These are phyloP conservation scores for Schizaphis graminum DNA, from an alignment of 2,888 invertebrate species.

Conservation along the genomic window DNA sequence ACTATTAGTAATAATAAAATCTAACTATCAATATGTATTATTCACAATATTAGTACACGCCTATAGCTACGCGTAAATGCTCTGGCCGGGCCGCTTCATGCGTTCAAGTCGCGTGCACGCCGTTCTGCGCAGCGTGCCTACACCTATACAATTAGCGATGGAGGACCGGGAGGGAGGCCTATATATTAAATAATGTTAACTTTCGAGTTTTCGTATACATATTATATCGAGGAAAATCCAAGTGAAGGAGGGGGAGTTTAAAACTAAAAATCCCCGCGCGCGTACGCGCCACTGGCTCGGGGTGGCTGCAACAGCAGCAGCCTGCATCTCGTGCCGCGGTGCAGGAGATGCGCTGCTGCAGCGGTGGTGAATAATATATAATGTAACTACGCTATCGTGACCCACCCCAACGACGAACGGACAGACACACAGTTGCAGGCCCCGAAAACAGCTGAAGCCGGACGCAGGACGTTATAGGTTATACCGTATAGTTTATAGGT, in stretches of 20 bases:
- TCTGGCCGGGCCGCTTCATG: too few relatives aligned
- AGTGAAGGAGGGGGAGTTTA: not conserved
- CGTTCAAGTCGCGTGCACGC: too few relatives aligned
- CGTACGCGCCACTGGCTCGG: not conserved
- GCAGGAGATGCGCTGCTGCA: not conserved
- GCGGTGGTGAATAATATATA: too few relatives aligned
- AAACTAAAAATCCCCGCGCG: not conserved
- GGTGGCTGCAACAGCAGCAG: not conserved
- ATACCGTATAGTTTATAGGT: not conserved
- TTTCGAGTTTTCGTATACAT: not conserved
- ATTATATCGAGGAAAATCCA: not conserved
- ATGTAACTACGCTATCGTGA: not conserved
- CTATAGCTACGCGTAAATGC: not conserved
- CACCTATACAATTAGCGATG: too few relatives aligned
- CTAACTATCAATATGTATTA: not conserved
- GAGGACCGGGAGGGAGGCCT: not conserved
- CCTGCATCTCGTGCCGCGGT: not conserved
- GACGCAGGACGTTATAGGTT: not conserved
- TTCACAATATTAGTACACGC: not conserved
- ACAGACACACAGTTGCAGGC: not conserved
- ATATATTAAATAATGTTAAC: not conserved
- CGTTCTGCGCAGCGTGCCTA: too few relatives aligned
- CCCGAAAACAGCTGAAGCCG: conserved; percentile 43
- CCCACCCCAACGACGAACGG: conserved; percentile 43
- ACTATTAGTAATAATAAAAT: not conserved